Evolutionary conservation across 64 coral and sea anemone species (phyloP), one percentile per base, ranked within the genome.

Genomic region (Actinia equina): DNA sequence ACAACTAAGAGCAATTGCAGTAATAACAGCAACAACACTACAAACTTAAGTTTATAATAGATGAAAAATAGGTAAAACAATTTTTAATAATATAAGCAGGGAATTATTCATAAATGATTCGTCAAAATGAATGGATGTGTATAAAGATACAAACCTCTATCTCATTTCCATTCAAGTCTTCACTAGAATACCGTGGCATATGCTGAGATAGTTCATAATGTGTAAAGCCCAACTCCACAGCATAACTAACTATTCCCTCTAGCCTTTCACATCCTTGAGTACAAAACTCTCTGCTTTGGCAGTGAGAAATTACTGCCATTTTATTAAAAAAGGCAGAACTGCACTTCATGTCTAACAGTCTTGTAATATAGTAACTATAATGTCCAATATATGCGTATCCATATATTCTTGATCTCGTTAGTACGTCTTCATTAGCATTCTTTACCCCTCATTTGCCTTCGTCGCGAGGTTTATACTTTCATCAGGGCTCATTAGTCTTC

Each of bases 251-350:
- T 17, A 88, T 80, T 46, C 91, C 93, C 65, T 95, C 89, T 20
- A 95, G 82, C 14, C 52, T 86, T 71, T 86, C 82, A 49, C 57
- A 91, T 17, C 89, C 93, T n/a, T 95, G 93, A 69, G 91, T 95
- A 77, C 93, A 95, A 76, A 95, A 95, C 77, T 95, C 89, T 17
- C 93, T 89, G 62, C 89, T 95, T 17, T 95, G 93, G 54, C 89
- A 91, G 54, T 95, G 93, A 12, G 87, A 95, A 53, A 89, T 91
- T 81, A 95, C 49, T 17, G 93, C 86, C 93, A 95, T 95, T 62
- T 89, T 82, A 17, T 4, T 44, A 20, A 19, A 87, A 42, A n/a
- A 43, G 19, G 1, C 30, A 25, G 5, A 65, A 7, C 5, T 20
- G 0, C 4, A n/a, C 55, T 8, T 65, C 22, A 65, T 65, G 19